Percentiles rank a stretch among this genome's conserved stretches.
These are phyloP conservation scores for Megaceryle torquata DNA, from an alignment of 2,113 vertebrate genomes.

Conservation along the genomic window DNA sequence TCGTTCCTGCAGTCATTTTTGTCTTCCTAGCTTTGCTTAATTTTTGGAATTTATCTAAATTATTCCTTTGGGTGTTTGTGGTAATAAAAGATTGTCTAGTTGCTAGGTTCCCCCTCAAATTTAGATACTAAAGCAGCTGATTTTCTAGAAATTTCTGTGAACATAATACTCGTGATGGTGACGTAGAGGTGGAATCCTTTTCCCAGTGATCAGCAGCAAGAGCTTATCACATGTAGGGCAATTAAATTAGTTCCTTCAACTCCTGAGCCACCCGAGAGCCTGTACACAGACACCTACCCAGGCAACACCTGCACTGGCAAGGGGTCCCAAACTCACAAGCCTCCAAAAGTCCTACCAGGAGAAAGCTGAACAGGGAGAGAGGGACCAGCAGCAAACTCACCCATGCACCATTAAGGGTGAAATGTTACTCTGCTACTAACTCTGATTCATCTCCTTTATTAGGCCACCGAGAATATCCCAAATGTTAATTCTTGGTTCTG, in stretches of 20 bases:
- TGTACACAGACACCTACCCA: not conserved
- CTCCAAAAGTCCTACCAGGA: not conserved
- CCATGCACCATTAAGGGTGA: not conserved
- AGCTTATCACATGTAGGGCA: not conserved
- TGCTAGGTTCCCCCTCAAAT: not conserved
- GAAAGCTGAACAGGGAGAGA: not conserved
- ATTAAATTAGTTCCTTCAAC: not conserved
- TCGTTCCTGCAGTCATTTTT: not conserved
- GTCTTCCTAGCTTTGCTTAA: not conserved
- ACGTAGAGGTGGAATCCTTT: fast-evolving
- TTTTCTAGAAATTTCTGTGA: not conserved
- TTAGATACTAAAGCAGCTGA: not conserved
- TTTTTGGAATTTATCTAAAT: not conserved
- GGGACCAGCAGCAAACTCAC: not conserved
- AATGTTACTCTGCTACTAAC: not conserved
- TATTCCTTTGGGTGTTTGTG: not conserved
- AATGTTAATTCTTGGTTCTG: too few relatives aligned
- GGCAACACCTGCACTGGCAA: too few relatives aligned
- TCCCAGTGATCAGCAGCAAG: not conserved
- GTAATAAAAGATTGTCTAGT: not conserved
- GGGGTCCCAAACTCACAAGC: not conserved
- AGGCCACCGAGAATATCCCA: not conserved
- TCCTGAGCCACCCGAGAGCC: not conserved
- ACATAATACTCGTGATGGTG: not conserved
- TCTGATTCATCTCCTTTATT: not conserved